Conservation (phyloP, 2,888 invertebrate genomes). For the Drosophila nigricruria region DNA sequence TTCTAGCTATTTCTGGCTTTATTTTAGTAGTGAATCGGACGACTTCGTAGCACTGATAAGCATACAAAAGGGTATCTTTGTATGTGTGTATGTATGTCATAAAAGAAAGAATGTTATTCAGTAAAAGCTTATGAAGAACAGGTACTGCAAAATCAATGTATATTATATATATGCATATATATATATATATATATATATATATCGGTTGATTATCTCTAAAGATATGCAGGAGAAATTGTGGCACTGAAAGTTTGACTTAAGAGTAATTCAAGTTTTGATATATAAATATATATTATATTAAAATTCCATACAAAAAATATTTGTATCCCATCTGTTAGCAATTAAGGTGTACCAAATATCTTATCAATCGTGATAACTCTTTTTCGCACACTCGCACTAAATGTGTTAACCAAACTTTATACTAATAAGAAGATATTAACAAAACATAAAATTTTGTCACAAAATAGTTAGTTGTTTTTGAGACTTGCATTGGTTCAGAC, state of each 20-base stretch:
- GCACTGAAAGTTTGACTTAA: background rate
- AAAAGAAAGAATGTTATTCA: conserved; percentile 7
- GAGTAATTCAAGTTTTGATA: background rate
- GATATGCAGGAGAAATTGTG: background rate
- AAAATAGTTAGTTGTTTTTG: background rate
- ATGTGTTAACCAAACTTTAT: background rate
- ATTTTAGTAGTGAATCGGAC: no score
- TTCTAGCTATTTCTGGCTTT: no score
- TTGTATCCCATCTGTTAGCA: no score
- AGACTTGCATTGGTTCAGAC: background rate
- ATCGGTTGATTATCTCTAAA: background rate
- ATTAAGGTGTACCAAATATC: no score
- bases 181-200: background rate
- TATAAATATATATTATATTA: no score
- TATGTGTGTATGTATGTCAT: background rate
- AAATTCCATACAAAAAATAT: no score
- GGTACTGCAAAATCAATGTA: background rate
- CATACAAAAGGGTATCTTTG: conserved; percentile 8
- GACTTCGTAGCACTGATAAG: no score
- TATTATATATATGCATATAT: background rate
- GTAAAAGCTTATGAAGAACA: background rate
- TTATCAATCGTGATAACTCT: no score
- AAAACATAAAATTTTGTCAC: no score
- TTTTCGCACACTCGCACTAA: background rate
- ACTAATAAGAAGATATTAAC: background rate